These are phyloP conservation scores for Didymodactylos carnosus DNA, from an alignment of 2,888 invertebrate species.

Conservation along the genomic window DNA sequence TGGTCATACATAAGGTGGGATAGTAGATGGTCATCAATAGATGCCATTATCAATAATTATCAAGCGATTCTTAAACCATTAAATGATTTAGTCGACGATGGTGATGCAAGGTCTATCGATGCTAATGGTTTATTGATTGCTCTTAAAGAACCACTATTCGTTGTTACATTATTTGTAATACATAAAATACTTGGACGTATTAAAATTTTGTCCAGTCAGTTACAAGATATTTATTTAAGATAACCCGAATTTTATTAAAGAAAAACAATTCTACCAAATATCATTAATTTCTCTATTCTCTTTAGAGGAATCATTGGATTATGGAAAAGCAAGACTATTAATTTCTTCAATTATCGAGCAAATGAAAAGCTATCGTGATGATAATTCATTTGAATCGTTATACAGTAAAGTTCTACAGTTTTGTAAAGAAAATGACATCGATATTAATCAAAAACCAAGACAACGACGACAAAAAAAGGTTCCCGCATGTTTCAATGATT, in stretches of 20 bases:
- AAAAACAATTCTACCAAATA: neutral
- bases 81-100: neutral
- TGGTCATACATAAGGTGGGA: neutral
- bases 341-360: neutral
- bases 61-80: neutral
- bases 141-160: neutral
- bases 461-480: neutral
- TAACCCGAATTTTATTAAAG: neutral
- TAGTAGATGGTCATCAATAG: neutral
- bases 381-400: neutral
- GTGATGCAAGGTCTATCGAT: neutral
- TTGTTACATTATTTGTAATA: neutral
- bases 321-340: neutral
- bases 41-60: neutral
- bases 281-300: neutral
- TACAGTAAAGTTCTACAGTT: neutral
- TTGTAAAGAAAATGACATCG: neutral
- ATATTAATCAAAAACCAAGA: neutral
- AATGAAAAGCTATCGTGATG: neutral
- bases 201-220: neutral
- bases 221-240: neutral
- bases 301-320: neutral
- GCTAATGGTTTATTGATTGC: neutral
- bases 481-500: neutral
- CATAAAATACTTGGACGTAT: neutral